Evolutionary conservation across 2,113 vertebrate genomes (phyloP).

Genomic region (Thomomys bottae): DNA sequence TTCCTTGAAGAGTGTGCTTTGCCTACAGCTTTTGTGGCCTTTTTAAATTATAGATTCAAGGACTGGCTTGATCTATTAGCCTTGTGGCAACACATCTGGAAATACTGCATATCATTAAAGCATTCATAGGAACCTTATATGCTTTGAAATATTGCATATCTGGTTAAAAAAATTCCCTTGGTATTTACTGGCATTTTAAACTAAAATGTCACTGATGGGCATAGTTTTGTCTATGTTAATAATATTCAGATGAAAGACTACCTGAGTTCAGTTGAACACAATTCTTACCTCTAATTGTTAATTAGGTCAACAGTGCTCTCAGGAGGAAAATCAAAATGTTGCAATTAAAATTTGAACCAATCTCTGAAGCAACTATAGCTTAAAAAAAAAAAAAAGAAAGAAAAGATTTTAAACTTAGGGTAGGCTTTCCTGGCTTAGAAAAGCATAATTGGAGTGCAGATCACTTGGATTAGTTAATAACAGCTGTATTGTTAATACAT

Average conservation of each 20-base stretch:
- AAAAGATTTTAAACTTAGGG: background rate
- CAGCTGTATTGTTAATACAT: background rate
- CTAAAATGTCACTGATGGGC: slow-evolving; percentile 9
- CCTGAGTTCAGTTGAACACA: slow-evolving; percentile 29
- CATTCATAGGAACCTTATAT: slow-evolving; percentile 22
- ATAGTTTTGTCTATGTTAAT: slow-evolving; percentile 45
- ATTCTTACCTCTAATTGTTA: slow-evolving; percentile 38
- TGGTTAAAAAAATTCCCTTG: slow-evolving; percentile 23
- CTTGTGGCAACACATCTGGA: slow-evolving; percentile 46
- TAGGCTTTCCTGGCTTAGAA: background rate
- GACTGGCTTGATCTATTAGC: slow-evolving; percentile 20
- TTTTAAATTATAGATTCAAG: slow-evolving; percentile 52
- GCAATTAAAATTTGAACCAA: slow-evolving; percentile 21
- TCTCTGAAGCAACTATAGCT: background rate
- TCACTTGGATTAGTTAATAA: background rate
- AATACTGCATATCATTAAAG: slow-evolving; percentile 47
- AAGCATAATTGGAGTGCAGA: background rate
- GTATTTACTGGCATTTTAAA: slow-evolving; percentile 31
- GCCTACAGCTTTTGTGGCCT: background rate
- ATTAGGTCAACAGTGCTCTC: background rate
- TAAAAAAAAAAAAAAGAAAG: background rate
- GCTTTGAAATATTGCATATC: slow-evolving; percentile 30
- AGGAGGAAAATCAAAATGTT: background rate
- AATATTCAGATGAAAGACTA: slow-evolving; percentile 43
- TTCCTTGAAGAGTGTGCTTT: slow-evolving; percentile 56